These are phyloP conservation scores for Sycophila sp. DNA, from an alignment of 1,140 invertebrate genomes.

Conservation along the genomic window DNA sequence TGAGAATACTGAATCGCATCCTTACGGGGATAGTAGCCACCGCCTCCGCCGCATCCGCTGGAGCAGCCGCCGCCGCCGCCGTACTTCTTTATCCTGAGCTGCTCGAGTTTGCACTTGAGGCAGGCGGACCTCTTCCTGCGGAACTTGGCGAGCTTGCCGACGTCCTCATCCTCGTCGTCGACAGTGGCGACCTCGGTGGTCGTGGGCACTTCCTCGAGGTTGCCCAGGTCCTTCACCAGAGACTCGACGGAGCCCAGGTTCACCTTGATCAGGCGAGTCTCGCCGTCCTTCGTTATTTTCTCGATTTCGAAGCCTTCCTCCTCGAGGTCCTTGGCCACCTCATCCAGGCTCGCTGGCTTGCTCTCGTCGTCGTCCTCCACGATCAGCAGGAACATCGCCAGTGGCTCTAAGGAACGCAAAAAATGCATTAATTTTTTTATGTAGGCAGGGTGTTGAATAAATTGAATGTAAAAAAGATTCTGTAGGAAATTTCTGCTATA, in stretches of 20 bases:
- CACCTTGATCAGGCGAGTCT: constrained; percentile 51
- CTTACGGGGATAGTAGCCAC: constrained; percentile 13
- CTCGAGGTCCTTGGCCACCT: constrained; percentile 55
- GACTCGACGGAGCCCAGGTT: constrained; percentile 50
- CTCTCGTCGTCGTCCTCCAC: constrained; percentile 53
- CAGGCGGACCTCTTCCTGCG: constrained; percentile 53
- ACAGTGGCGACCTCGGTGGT: background rate
- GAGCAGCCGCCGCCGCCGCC: constrained; percentile 38
- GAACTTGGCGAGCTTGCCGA: constrained; percentile 43
- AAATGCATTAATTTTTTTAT: no score
- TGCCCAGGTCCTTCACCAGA: constrained; percentile 17
- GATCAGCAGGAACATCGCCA: constrained; percentile 54
- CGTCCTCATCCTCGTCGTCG: constrained; percentile 1
- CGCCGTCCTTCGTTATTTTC: constrained; percentile 49
- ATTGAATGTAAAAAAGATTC: no score
- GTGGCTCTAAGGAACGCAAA: constrained; percentile 56
- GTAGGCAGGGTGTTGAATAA: no score
- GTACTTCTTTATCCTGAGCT: constrained; percentile 20
- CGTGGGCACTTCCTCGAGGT: constrained; percentile 44
- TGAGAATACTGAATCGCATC: background rate
- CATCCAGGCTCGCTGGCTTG: constrained; percentile 49
- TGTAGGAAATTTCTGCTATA: no score
- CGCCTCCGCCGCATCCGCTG: constrained; percentile 11
- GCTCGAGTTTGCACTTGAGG: constrained; percentile 47
- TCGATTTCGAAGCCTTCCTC: constrained; percentile 55